phyloP scores from a whole-genome alignment of 2,797 vertebrate genomes.

The Sebastes jordani region DNA sequence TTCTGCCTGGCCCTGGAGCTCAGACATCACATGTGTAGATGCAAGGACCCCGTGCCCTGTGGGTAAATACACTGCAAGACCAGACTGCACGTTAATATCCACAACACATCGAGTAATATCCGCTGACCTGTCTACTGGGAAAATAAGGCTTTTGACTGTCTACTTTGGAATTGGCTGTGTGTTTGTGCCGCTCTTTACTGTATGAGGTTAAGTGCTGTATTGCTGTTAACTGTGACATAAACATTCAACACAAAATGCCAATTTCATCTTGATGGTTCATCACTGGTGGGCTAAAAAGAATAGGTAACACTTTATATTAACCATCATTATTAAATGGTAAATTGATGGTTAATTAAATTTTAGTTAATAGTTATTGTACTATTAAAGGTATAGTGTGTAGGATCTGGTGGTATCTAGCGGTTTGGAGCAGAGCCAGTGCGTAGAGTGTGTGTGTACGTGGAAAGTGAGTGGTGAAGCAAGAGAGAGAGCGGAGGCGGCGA shows the following conservation, averaged over 20 bases:
- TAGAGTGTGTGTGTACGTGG: too few relatives aligned
- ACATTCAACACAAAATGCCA: background rate
- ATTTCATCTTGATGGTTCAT: background rate
- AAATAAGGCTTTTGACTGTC: constrained; percentile 16
- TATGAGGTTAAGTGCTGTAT: background rate
- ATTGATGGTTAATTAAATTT: too few relatives aligned
- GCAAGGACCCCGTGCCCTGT: constrained; percentile 25
- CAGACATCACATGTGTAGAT: constrained; percentile 57
- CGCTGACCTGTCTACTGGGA: background rate
- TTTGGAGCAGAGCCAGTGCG: too few relatives aligned
- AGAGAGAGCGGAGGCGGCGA: too few relatives aligned
- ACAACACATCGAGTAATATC: constrained; percentile 32
- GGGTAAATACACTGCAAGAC: constrained; percentile 45
- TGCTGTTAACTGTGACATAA: background rate
- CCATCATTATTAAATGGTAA: too few relatives aligned
- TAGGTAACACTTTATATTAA: background rate
- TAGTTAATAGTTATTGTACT: too few relatives aligned
- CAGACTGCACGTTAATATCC: constrained; percentile 42
- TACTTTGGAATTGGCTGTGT: constrained; percentile 19
- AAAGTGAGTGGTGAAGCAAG: too few relatives aligned
- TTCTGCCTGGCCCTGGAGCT: constrained; percentile 40
- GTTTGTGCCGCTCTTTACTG: background rate
- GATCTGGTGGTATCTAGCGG: too few relatives aligned
- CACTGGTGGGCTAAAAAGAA: background rate
- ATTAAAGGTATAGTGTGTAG: fast-evolving